Conservation (phyloP, 2,113 vertebrate genomes). For the Periophthalmus modestus region DNA sequence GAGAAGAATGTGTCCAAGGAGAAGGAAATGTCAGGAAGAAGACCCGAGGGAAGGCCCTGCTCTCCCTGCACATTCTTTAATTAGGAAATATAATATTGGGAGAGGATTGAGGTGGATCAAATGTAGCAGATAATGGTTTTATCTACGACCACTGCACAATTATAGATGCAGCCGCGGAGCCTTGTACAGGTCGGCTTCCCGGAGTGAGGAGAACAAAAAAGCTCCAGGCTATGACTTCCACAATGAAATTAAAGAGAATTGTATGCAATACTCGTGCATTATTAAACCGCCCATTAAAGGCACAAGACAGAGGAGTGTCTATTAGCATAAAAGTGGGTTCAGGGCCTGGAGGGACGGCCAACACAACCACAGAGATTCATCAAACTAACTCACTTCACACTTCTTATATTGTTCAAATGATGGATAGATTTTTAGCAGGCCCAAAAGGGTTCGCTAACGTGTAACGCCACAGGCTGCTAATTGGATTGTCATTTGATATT, state of each 20-base stretch:
- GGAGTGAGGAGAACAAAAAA: conserved; percentile 36
- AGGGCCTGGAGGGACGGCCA: conserved; percentile 36
- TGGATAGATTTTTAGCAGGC: conserved; percentile 15
- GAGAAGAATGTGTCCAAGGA: conserved; percentile 20
- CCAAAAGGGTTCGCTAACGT: conserved; percentile 23
- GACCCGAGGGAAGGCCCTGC: conserved; percentile 29
- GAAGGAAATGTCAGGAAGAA: conserved; percentile 29
- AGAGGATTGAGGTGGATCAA: conserved; percentile 61
- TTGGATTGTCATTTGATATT: conserved; percentile 18
- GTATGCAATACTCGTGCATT: conserved; percentile 56
- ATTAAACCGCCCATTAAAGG: conserved; percentile 57
- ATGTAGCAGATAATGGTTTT: conserved; percentile 58
- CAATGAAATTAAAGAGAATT: conserved; percentile 54
- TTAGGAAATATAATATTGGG: conserved; percentile 65
- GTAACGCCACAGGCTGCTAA: conserved; percentile 12
- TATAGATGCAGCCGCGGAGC: conserved; percentile 42
- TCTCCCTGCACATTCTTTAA: conserved; percentile 50
- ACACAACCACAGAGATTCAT: conserved; percentile 42
- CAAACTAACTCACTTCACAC: conserved; percentile 32
- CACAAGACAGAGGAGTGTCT: conserved; percentile 38
- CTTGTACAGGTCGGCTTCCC: conserved; percentile 36
- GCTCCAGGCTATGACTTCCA: conserved; percentile 51
- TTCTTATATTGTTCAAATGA: conserved; percentile 25
- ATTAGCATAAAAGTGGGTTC: conserved; percentile 57
- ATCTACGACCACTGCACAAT: conserved; percentile 51